Evolutionary conservation across 2,797 vertebrate species (phyloP).

Genomic region (Melopsittacus undulatus): DNA sequence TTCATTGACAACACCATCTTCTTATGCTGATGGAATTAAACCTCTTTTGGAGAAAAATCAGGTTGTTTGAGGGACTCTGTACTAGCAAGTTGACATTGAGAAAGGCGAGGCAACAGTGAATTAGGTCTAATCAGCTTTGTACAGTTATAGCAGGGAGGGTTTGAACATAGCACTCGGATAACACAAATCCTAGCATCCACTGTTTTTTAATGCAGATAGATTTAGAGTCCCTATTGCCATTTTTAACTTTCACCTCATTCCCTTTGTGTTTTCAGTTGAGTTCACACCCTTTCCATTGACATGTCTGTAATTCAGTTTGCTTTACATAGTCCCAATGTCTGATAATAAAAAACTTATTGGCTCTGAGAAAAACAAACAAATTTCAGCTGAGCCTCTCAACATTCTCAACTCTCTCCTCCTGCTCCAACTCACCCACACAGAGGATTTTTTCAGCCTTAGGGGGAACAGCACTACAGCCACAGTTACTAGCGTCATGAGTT

Average conservation of each 20-base stretch:
- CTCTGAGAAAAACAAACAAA: not conserved
- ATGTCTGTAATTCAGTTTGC: not conserved
- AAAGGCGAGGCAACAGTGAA: not conserved
- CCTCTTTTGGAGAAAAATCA: not conserved
- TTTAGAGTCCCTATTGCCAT: not conserved
- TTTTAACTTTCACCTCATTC: not conserved
- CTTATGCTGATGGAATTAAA: not conserved
- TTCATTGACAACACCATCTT: not conserved
- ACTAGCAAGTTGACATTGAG: not conserved
- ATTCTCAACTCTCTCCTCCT: not conserved
- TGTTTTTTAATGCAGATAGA: not conserved
- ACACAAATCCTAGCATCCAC: not conserved
- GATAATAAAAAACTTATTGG: not conserved
- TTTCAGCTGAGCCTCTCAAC: not conserved
- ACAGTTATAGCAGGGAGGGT: not conserved
- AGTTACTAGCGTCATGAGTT: not conserved
- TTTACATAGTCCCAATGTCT: not conserved
- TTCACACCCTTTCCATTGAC: not conserved
- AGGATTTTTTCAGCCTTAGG: not conserved
- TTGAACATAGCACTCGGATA: not conserved
- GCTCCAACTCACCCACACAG: not conserved
- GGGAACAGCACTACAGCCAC: not conserved
- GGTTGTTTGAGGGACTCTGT: not conserved
- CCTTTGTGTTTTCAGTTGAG: not conserved
- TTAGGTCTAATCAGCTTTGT: not conserved